Conservation (phyloP, 2,797 vertebrate species). For the Myioborus melanocephalus region DNA sequence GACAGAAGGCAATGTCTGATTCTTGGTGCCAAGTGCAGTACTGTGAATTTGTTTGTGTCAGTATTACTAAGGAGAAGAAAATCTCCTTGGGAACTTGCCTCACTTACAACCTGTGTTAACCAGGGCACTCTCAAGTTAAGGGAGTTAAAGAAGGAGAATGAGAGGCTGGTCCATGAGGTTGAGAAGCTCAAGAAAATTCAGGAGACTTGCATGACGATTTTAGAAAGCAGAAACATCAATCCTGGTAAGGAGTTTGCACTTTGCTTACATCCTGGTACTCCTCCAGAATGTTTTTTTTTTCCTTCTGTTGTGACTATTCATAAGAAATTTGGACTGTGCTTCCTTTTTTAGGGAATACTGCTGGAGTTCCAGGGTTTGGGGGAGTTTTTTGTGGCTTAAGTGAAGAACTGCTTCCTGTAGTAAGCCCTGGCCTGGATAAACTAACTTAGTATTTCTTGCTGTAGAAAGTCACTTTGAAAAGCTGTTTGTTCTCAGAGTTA, state of each 20-base stretch:
- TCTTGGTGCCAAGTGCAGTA: not conserved
- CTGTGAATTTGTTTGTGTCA: not conserved
- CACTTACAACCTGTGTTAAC: not conserved
- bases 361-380: not conserved
- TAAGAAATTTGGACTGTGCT: not conserved
- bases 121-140: conserved; percentile 29
- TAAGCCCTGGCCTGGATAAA: not conserved
- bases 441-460: not conserved
- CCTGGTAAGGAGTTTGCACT: conserved; percentile 61
- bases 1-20: not conserved
- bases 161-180: conserved; percentile 59
- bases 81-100: not conserved
- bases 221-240: conserved; percentile 68
- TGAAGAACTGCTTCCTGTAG: not conserved
- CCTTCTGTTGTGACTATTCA: not conserved
- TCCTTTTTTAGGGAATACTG: not conserved
- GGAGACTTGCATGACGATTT: conserved; percentile 67
- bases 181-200: conserved; percentile 73
- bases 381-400: not conserved
- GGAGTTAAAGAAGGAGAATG: conserved; percentile 24
- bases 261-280: not conserved
- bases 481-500: not conserved
- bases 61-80: not conserved
- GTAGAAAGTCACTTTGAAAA: not conserved
- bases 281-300: not conserved